phyloP scores from a whole-genome alignment of 2,888 invertebrate species.

The Meghimatium bilineatum region DNA sequence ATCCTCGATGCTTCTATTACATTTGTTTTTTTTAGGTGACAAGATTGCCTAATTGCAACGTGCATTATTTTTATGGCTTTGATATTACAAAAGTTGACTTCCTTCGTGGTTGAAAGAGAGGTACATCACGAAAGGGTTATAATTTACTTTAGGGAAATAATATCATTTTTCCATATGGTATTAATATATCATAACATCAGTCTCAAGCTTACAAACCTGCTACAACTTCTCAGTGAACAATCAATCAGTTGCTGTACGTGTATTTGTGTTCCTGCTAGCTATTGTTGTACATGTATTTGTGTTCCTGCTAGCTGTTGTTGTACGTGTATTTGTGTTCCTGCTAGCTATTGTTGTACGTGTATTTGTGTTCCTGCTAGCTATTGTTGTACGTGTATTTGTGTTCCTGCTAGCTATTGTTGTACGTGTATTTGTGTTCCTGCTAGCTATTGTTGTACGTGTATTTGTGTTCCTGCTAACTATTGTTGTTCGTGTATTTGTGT shows the following conservation, averaged over 20 bases:
- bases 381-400: not conserved
- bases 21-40: too few species aligned
- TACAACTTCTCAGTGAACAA: not conserved
- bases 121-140: too few species aligned
- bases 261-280: too few species aligned
- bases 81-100: too few species aligned
- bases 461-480: not conserved
- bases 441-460: conserved; percentile 8
- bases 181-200: too few species aligned
- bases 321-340: not conserved
- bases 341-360: not conserved
- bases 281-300: not conserved
- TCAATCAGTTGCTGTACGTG: not conserved
- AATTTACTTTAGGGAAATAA: too few species aligned
- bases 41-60: too few species aligned
- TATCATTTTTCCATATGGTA: too few species aligned
- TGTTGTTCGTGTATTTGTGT: conserved; percentile 15
- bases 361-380: not conserved
- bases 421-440: not conserved
- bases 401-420: not conserved
- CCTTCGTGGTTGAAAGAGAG: too few species aligned
- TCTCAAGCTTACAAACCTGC: too few species aligned
- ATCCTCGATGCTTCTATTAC: too few species aligned
- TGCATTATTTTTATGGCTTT: too few species aligned
- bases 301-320: not conserved